Evolutionary conservation across 2,888 invertebrate genomes (phyloP).

Genomic region (Trisateles emortualis): DNA sequence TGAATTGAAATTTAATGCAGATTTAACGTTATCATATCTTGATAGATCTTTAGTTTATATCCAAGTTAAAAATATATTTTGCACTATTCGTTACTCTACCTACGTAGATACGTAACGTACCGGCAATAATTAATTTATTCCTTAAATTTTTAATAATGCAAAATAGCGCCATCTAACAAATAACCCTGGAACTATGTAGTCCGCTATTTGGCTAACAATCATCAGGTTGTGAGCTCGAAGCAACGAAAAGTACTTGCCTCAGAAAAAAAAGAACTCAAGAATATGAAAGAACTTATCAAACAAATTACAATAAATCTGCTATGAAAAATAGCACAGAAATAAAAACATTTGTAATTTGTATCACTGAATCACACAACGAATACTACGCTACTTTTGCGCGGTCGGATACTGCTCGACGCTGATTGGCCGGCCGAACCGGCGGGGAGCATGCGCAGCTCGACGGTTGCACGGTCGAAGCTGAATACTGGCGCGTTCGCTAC

Average conservation of each 20-base stretch:
- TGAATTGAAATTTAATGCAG: too few species aligned
- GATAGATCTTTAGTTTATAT: too few species aligned
- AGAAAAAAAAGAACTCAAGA: background rate
- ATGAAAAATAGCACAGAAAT: too few species aligned
- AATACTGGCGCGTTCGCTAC: constrained; percentile 85
- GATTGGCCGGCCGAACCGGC: constrained; percentile 76
- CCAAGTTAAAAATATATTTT: too few species aligned
- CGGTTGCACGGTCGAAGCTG: constrained; percentile 77
- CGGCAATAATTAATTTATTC: background rate
- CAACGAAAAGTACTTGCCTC: background rate
- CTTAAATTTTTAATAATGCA: constrained; percentile 34
- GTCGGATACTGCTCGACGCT: constrained; percentile 66
- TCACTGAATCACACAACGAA: constrained; percentile 26
- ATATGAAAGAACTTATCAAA: too few species aligned
- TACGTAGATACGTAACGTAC: too few species aligned
- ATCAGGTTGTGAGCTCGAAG: constrained; percentile 30
- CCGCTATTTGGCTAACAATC: constrained; percentile 50
- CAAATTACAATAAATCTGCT: too few species aligned
- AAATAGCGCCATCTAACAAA: constrained; percentile 79
- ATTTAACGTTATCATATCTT: too few species aligned
- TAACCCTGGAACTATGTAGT: constrained; percentile 67
- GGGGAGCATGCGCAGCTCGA: constrained; percentile 84
- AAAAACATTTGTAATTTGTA: constrained; percentile 26
- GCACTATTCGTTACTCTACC: too few species aligned
- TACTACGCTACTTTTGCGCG: constrained; percentile 51